Percentiles rank a stretch among this genome's conserved stretches.
Evolutionary conservation across 2,113 vertebrate genomes (phyloP).

Genomic region (Motacilla alba): DNA sequence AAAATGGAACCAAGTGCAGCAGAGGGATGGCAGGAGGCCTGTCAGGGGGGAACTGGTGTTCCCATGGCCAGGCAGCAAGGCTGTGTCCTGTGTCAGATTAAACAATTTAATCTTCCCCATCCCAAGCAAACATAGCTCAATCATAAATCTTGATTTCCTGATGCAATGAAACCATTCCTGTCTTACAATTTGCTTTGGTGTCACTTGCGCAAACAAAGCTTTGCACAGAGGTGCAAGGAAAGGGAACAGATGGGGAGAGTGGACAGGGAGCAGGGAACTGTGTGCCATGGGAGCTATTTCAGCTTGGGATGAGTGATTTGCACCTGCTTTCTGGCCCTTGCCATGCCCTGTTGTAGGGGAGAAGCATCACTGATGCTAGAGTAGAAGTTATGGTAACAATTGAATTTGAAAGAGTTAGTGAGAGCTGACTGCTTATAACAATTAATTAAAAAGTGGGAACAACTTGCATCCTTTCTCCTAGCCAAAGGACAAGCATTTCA

Average conservation of each 20-base stretch:
- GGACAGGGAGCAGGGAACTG: not conserved
- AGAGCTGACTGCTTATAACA: not conserved
- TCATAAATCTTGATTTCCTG: not conserved
- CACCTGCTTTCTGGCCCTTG: not conserved
- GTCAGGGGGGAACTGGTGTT: not conserved
- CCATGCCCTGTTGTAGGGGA: not conserved
- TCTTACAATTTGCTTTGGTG: not conserved
- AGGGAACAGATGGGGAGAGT: not conserved
- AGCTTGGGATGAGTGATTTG: not conserved
- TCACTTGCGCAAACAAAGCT: not conserved
- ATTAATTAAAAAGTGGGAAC: not conserved
- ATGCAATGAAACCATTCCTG: not conserved
- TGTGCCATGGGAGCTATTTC: not conserved
- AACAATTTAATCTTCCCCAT: not conserved
- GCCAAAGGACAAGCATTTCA: not conserved
- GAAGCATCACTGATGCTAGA: not conserved
- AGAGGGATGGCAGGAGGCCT: not conserved
- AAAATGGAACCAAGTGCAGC: not conserved
- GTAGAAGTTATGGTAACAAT: not conserved
- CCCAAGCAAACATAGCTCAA: not conserved
- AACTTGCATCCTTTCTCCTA: not conserved
- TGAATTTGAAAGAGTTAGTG: not conserved
- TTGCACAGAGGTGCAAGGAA: not conserved
- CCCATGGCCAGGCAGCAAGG: not conserved
- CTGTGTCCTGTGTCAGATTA: not conserved